A percentile compares a stretch with the other conserved stretches of the same genome.
phyloP scores from a whole-genome alignment of 2,797 vertebrate genomes.

The Tinamus major region DNA sequence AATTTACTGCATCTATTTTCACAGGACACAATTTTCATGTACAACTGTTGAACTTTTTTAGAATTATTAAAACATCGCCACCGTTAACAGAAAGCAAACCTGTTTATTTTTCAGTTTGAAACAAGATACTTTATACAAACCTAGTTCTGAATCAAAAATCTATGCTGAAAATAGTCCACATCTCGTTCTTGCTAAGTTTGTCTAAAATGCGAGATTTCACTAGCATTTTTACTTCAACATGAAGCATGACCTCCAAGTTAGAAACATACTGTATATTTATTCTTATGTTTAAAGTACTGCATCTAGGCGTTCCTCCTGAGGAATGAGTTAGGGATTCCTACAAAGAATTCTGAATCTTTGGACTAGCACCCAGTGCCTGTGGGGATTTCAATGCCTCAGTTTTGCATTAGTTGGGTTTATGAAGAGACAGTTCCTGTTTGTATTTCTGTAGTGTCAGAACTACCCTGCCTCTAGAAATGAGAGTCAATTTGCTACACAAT shows the following conservation, averaged over 20 bases:
- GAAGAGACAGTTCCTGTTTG: background rate
- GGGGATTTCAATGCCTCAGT: constrained; percentile 14
- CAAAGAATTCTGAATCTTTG: background rate
- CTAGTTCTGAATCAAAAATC: constrained; percentile 24
- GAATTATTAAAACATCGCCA: constrained; percentile 17
- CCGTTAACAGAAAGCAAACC: background rate
- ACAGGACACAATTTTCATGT: constrained; percentile 23
- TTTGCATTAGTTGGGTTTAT: background rate
- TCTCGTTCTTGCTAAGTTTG: background rate
- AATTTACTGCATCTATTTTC: constrained; percentile 18
- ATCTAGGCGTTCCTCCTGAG: constrained; percentile 35
- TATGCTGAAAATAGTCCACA: background rate
- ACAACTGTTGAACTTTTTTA: background rate
- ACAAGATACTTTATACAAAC: constrained; percentile 15
- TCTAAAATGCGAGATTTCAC: constrained; percentile 20
- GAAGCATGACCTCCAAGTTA: constrained; percentile 48
- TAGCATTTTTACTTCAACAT: constrained; percentile 53
- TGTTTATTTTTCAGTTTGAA: constrained; percentile 11
- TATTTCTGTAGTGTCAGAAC: constrained; percentile 21
- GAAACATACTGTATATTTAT: background rate
- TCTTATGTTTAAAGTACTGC: background rate
- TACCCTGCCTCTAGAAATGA: background rate
- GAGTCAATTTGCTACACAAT: background rate
- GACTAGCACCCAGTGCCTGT: background rate
- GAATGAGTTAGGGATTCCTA: constrained; percentile 12